Conservation (phyloP, 2,113 vertebrate species). For the Notothenia rossii region DNA sequence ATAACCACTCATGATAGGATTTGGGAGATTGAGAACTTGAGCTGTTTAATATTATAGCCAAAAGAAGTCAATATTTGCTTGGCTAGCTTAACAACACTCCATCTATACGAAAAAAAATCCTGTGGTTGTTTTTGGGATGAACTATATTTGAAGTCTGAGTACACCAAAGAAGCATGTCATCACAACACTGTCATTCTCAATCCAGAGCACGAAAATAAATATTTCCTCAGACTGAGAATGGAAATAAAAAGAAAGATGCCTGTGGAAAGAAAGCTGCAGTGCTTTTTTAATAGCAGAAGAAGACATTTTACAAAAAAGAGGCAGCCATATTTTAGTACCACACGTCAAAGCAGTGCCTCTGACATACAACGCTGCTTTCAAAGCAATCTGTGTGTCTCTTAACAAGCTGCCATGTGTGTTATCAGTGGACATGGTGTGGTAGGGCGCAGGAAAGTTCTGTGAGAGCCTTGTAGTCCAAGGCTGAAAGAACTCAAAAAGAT, state of each 20-base stretch:
- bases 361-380: neutral
- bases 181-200: slow-evolving; percentile 11
- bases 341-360: neutral
- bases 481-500: neutral
- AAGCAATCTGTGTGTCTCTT: slow-evolving; percentile 39
- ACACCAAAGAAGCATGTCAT: neutral
- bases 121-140: slow-evolving; percentile 28
- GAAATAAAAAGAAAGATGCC: neutral
- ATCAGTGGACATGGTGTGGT: slow-evolving; percentile 51
- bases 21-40: neutral
- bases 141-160: neutral
- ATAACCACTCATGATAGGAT: neutral
- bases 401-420: slow-evolving; percentile 39
- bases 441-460: neutral
- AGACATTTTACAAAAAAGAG: neutral
- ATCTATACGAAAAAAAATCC: neutral
- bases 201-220: neutral
- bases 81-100: neutral
- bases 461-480: neutral
- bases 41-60: neutral
- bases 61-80: neutral
- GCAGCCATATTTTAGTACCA: slow-evolving; percentile 33
- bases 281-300: slow-evolving; percentile 30
- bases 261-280: slow-evolving; percentile 33
- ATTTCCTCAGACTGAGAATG: slow-evolving; percentile 1